Evolutionary conservation across 1,140 invertebrate genomes (phyloP).

Genomic region (Gonioctena quinquepunctata): DNA sequence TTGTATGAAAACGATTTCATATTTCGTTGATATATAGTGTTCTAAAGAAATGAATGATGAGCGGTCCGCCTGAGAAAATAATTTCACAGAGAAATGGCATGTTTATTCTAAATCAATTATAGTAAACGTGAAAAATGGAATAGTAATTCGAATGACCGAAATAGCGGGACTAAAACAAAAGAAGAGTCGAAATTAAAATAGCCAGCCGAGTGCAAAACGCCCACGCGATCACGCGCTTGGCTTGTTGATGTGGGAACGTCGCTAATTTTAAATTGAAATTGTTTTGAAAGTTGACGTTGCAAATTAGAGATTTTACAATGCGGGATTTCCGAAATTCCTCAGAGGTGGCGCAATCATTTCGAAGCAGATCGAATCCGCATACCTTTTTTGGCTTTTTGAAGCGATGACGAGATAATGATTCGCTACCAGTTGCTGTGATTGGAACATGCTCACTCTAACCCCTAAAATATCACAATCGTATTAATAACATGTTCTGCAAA

Average conservation of each 20-base stretch:
- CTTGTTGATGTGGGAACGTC: not conserved
- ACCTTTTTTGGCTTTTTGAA: constrained; percentile 19
- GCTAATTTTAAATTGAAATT: constrained; percentile 1
- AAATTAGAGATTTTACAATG: constrained; percentile 16
- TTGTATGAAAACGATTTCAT: no score
- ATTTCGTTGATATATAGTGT: no score
- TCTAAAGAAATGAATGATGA: not conserved
- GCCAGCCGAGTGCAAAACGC: constrained; percentile 13
- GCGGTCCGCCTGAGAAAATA: not conserved
- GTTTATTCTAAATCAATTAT: not conserved
- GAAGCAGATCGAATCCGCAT: not conserved
- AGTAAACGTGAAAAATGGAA: constrained; percentile 2
- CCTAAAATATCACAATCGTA: no score
- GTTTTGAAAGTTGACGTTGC: constrained; percentile 1
- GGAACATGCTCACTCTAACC: no score
- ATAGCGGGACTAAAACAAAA: not conserved
- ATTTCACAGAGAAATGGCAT: not conserved
- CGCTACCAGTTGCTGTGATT: no score
- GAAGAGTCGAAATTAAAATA: constrained; percentile 7
- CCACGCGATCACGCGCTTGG: constrained; percentile 10
- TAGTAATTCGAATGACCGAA: constrained; percentile 1
- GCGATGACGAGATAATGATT: no score
- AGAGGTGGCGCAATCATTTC: constrained; percentile 17
- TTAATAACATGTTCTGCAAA: no score
- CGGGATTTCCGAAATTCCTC: constrained; percentile 32